Evolutionary conservation across 2,113 vertebrate species (phyloP), one percentile per base, ranked within the genome.

Genomic region (Monarcha castaneiventris): DNA sequence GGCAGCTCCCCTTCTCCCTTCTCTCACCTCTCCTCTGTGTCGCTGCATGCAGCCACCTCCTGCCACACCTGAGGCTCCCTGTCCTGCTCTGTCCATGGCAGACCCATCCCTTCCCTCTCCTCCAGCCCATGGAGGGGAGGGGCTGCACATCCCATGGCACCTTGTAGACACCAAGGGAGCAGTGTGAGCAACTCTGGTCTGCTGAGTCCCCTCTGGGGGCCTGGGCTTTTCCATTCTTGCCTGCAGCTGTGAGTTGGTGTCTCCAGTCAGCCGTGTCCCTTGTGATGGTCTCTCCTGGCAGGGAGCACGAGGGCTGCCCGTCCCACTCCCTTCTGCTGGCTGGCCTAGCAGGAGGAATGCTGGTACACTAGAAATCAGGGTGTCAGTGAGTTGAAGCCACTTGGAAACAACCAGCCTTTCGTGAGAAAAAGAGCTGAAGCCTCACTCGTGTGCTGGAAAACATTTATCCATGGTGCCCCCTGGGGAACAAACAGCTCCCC

Each of bases 41-140:
- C 75, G 32, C 41, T 66, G 76, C 41, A 32, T 1, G 9, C 25
- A 87, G 46, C 10, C 55, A 48, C 33, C 41, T 89, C 20, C 29
- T 68, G 33, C 23, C 77, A 55, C 11, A 32, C 10, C 29, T 49
- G n/a, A 37, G 2, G 11, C 5, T 61, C 16, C 3, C 29, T 58
- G 48, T 49, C 30, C 39, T 56, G 20, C 68, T 74, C 14, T 20
- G 12, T 14, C 55, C 4, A 1, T 33, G 41, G 46, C 46, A 84
- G 27, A 52, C 3, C 37, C 2, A 1, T 37, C 35, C 35, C 12
- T 44, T 22, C 15, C 35, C 22, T 76, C 11, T 44, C 54, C 7
- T 14, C n/a, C 63, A 68, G n/a, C 33, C 68, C 33, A 16, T 15
- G n/a, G 1, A 0, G 1, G 29, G 56, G 17, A 21, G 18, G n/a